Evolutionary conservation across 1,140 invertebrate species (phyloP).

Genomic region (Zaprionus camerounensis): DNA sequence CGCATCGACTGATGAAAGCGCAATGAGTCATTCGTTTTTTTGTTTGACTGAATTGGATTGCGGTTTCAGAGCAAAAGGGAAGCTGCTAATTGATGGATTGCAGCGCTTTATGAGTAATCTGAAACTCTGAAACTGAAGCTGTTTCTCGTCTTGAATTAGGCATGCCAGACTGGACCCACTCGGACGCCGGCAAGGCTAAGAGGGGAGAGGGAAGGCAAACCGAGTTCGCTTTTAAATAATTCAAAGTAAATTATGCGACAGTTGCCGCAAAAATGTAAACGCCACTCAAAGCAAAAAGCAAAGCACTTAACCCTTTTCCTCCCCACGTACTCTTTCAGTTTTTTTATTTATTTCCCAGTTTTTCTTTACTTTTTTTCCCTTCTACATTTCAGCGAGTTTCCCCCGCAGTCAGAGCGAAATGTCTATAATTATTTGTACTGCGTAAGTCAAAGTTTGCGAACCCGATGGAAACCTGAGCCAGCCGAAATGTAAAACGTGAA

Average conservation of each 20-base stretch:
- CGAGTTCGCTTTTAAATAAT: slow-evolving; percentile 69
- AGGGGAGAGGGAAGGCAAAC: neutral
- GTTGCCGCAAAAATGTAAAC: slow-evolving; percentile 68
- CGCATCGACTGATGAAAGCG: slow-evolving; percentile 56
- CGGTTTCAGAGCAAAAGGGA: slow-evolving; percentile 40
- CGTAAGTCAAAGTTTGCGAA: slow-evolving; percentile 76
- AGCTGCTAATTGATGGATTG: slow-evolving; percentile 80
- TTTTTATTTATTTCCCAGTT: neutral
- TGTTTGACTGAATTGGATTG: slow-evolving; percentile 24
- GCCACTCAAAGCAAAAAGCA: slow-evolving; percentile 61
- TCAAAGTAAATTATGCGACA: slow-evolving; percentile 82
- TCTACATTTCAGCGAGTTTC: neutral
- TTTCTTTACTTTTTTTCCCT: neutral
- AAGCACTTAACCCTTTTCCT: slow-evolving; percentile 79
- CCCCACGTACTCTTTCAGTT: neutral
- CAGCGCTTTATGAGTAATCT: slow-evolving; percentile 66
- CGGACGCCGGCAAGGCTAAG: neutral
- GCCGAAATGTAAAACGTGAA: slow-evolving; percentile 32
- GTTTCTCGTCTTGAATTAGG: slow-evolving; percentile 67
- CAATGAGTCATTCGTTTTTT: slow-evolving; percentile 48
- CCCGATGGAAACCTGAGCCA: slow-evolving; percentile 47
- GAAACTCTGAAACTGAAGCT: neutral
- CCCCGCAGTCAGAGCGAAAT: slow-evolving; percentile 40
- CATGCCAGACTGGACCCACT: slow-evolving; percentile 55
- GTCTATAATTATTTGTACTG: slow-evolving; percentile 80